Evolutionary conservation across 64 coral and sea anemone genomes (phyloP).

Genomic region (Cladopsammia gracilis): DNA sequence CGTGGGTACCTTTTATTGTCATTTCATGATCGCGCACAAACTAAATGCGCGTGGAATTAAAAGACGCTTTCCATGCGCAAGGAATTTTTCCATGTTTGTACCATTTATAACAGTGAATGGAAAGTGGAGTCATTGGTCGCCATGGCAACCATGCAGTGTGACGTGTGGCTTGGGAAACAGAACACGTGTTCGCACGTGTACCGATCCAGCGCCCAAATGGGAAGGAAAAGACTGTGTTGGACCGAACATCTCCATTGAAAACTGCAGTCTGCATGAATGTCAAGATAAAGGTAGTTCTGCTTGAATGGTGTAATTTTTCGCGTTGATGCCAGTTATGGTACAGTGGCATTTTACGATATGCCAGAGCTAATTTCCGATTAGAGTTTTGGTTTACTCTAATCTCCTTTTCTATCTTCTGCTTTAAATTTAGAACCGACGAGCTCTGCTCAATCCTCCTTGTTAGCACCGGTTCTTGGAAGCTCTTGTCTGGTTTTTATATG

Average conservation of each 20-base stretch:
- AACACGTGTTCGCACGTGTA: conserved; percentile 10
- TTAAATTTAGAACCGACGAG: too few species aligned
- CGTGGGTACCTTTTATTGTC: too few species aligned
- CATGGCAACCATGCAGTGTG: conserved; percentile 15
- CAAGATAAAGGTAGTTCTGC: not conserved
- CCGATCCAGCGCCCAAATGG: conserved; percentile 10
- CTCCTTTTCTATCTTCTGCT: too few species aligned
- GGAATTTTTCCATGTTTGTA: not conserved
- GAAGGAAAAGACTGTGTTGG: not conserved
- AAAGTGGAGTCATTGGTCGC: conserved; percentile 5
- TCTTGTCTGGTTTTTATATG: not conserved
- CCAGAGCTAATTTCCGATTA: too few species aligned
- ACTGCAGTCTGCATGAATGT: not conserved
- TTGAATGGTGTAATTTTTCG: too few species aligned
- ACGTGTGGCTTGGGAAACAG: conserved; percentile 10
- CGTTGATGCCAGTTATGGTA: too few species aligned
- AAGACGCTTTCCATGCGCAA: too few species aligned
- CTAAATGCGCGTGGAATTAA: too few species aligned
- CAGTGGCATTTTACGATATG: too few species aligned
- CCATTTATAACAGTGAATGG: not conserved
- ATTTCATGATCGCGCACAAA: too few species aligned
- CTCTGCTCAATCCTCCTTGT: not conserved
- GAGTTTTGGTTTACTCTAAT: too few species aligned
- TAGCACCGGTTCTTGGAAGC: not conserved
- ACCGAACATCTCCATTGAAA: not conserved